Evolutionary conservation across 1,140 invertebrate genomes (phyloP).

Genomic region (Drosophila ananassae): DNA sequence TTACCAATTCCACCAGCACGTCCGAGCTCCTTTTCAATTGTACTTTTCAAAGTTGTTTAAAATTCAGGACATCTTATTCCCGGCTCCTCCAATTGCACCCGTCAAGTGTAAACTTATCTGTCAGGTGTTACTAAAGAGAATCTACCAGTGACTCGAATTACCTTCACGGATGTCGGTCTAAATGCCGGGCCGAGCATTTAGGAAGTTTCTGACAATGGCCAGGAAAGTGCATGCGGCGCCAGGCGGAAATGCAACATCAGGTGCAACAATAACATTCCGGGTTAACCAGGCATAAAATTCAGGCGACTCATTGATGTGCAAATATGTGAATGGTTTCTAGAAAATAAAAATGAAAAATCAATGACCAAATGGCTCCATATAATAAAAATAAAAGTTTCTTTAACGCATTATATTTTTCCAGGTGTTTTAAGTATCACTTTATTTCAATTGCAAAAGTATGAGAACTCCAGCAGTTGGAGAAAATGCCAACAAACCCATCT

Average conservation of each 20-base stretch:
- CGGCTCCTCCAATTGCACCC: slow-evolving; percentile 29
- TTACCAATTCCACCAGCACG: slow-evolving; percentile 17
- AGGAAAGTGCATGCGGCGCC: slow-evolving; percentile 7
- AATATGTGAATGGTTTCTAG: slow-evolving; percentile 26
- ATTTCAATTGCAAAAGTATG: slow-evolving; percentile 5
- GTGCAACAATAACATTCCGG: slow-evolving; percentile 30
- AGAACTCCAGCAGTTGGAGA: background rate
- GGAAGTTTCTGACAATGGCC: background rate
- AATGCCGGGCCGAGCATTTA: background rate
- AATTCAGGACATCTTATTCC: slow-evolving; percentile 44
- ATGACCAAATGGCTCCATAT: slow-evolving; percentile 31
- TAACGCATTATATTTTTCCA: slow-evolving; percentile 28
- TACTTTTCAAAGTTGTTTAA: slow-evolving; percentile 46
- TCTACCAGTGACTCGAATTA: slow-evolving; percentile 17
- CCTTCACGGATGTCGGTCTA: slow-evolving; percentile 25
- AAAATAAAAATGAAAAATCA: slow-evolving; percentile 8
- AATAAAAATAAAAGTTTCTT: slow-evolving; percentile 2
- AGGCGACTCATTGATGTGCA: slow-evolving; percentile 33
- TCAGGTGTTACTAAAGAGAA: slow-evolving; percentile 6
- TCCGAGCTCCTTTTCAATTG: slow-evolving; percentile 51
- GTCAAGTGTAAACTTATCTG: slow-evolving; percentile 43
- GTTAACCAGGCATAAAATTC: slow-evolving; percentile 35
- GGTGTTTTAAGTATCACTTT: background rate
- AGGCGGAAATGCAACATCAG: slow-evolving; percentile 48
- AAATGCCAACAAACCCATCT: slow-evolving; percentile 3